Evolutionary conservation across 1,140 invertebrate species (phyloP).

Genomic region (Pararge aegeria): DNA sequence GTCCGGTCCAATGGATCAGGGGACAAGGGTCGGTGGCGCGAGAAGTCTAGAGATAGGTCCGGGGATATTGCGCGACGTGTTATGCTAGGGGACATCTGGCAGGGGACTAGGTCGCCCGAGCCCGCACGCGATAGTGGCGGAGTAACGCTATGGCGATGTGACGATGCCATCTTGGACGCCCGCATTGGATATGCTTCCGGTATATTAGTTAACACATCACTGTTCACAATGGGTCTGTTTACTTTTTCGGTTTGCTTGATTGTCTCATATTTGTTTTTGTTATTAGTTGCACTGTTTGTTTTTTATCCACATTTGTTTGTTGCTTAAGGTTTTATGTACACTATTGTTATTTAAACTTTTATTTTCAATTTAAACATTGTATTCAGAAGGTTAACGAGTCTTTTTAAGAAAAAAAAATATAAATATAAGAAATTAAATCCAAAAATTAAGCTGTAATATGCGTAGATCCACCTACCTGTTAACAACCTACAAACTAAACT

Average conservation of each 20-base stretch:
- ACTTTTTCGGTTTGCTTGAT: neutral
- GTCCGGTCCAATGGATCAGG: conserved; percentile 42
- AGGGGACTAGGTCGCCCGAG: conserved; percentile 47
- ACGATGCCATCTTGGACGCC: conserved; percentile 72
- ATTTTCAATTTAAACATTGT: no score
- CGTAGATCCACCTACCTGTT: no score
- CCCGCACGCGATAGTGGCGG: conserved; percentile 65
- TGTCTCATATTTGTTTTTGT: neutral
- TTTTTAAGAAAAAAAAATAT: no score
- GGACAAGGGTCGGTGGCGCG: conserved; percentile 38
- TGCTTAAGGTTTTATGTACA: neutral
- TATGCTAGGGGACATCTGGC: conserved; percentile 41
- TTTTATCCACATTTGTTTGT: neutral
- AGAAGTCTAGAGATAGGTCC: conserved; percentile 39
- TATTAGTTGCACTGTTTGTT: neutral
- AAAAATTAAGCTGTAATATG: no score
- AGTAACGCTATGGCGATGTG: conserved; percentile 69
- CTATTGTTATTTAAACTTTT: no score
- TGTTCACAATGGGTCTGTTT: conserved; percentile 6
- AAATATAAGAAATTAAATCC: no score
- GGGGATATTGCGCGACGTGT: conserved; percentile 34
- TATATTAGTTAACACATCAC: conserved; percentile 27
- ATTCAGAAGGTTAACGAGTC: no score
- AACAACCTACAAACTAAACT: no score
- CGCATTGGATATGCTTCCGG: conserved; percentile 52